Conservation (phyloP, 1,140 invertebrate genomes). For the Coptotermes formosanus region DNA sequence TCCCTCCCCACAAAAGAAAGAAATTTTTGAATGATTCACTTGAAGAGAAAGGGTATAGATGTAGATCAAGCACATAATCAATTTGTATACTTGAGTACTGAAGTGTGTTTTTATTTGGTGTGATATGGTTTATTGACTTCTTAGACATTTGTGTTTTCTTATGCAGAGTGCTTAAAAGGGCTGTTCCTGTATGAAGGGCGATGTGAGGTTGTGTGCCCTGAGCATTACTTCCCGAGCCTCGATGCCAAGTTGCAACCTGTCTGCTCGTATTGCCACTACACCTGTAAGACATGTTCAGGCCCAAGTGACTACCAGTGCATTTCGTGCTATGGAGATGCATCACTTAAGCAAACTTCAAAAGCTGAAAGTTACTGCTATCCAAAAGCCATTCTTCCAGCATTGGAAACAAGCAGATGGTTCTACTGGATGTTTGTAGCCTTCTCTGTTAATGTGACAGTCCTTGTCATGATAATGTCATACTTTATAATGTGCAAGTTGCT, state of each 20-base stretch:
- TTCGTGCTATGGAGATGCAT: constrained; percentile 53
- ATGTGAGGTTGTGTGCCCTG: constrained; percentile 51
- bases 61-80: too few relatives aligned
- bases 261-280: constrained; percentile 58
- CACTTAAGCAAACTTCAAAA: constrained; percentile 40
- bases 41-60: too few relatives aligned
- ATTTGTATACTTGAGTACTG: too few relatives aligned
- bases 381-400: constrained; percentile 39
- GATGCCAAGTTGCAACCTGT: constrained; percentile 36
- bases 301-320: constrained; percentile 57
- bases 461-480: neutral
- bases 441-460: constrained; percentile 34
- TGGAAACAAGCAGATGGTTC: constrained; percentile 44
- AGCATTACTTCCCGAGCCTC: constrained; percentile 36
- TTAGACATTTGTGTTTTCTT: neutral
- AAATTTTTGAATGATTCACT: too few relatives aligned
- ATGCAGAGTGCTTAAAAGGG: constrained; percentile 48
- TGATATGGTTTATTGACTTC: too few relatives aligned
- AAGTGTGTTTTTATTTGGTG: too few relatives aligned
- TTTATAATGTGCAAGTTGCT: neutral
- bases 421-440: constrained; percentile 41
- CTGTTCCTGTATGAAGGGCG: constrained; percentile 44
- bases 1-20: too few relatives aligned
- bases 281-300: constrained; percentile 55
- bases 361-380: constrained; percentile 48